Evolutionary conservation across 2,888 invertebrate species (phyloP).

Genomic region (Tenodera sinensis): DNA sequence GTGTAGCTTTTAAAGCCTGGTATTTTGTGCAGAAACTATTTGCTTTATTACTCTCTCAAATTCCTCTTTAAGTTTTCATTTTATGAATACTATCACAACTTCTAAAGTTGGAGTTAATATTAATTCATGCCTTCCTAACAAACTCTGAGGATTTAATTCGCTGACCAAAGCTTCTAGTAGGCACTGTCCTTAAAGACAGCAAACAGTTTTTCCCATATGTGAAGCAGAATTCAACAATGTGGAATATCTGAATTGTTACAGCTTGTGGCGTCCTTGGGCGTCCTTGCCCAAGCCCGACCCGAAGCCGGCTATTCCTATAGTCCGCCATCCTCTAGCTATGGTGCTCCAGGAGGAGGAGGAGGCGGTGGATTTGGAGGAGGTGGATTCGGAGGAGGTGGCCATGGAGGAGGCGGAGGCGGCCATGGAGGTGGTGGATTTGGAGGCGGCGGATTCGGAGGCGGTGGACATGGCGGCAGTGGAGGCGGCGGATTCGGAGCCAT

Average conservation of each 20-base stretch:
- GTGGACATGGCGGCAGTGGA: slow-evolving; percentile 40
- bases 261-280: slow-evolving; percentile 36
- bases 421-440: slow-evolving; percentile 28
- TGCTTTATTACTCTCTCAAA: too few species aligned
- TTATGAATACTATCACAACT: too few species aligned
- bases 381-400: slow-evolving; percentile 9
- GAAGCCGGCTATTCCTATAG: slow-evolving; percentile 32
- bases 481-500: slow-evolving; percentile 35
- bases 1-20: too few species aligned
- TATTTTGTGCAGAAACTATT: too few species aligned
- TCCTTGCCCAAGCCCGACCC: slow-evolving; percentile 35
- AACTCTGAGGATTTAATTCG: too few species aligned
- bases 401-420: slow-evolving; percentile 34
- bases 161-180: too few species aligned
- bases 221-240: neutral
- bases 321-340: slow-evolving; percentile 29
- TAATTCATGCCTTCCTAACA: too few species aligned
- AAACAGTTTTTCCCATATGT: too few species aligned
- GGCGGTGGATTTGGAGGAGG: slow-evolving; percentile 37
- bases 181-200: too few species aligned
- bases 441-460: slow-evolving; percentile 30
- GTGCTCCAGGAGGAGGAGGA: slow-evolving; percentile 33
- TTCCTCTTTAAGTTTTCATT: too few species aligned
- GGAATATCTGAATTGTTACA: slow-evolving; percentile 10
- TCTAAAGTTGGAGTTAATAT: too few species aligned